Conservation (phyloP, 2,113 vertebrate genomes). For the Sinocyclocheilus maitianheensis region DNA sequence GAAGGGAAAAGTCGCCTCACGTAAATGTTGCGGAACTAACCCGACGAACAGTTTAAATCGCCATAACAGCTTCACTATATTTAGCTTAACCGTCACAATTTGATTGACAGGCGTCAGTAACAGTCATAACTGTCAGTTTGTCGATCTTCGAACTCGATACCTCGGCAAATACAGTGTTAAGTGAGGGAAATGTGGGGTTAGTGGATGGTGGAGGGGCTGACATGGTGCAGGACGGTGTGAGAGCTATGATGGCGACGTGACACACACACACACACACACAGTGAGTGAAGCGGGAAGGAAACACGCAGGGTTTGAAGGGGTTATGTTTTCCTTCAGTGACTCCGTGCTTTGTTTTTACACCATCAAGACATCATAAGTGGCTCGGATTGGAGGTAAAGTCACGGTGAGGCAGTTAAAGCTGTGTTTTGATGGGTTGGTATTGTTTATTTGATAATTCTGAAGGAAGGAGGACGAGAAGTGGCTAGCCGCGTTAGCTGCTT, state of each 20-base stretch:
- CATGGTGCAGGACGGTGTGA: slow-evolving; percentile 72
- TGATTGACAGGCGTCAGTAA: slow-evolving; percentile 34
- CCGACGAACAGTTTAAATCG: slow-evolving; percentile 53
- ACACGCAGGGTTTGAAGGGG: slow-evolving; percentile 48
- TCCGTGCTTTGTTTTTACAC: neutral
- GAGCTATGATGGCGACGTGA: slow-evolving; percentile 92
- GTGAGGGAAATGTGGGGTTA: slow-evolving; percentile 46
- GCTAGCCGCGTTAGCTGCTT: slow-evolving; percentile 62
- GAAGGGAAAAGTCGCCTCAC: slow-evolving; percentile 21
- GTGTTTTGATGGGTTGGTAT: slow-evolving; percentile 19
- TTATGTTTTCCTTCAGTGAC: slow-evolving; percentile 23
- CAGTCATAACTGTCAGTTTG: neutral
- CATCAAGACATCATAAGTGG: slow-evolving; percentile 10
- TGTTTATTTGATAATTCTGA: slow-evolving; percentile 59
- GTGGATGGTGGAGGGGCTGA: slow-evolving; percentile 60
- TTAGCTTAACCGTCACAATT: slow-evolving; percentile 57
- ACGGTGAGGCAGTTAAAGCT: neutral
- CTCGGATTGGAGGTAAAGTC: neutral
- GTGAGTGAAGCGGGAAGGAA: slow-evolving; percentile 76
- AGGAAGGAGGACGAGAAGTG: slow-evolving; percentile 60
- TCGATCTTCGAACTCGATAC: neutral
- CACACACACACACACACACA: slow-evolving; percentile 83
- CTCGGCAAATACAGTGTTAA: slow-evolving; percentile 19
- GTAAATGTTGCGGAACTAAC: slow-evolving; percentile 63
- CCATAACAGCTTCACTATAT: slow-evolving; percentile 58